Base-by-base conservation (phyloP, 2,113 vertebrate genomes). In the Antennarius striatus region DNA sequence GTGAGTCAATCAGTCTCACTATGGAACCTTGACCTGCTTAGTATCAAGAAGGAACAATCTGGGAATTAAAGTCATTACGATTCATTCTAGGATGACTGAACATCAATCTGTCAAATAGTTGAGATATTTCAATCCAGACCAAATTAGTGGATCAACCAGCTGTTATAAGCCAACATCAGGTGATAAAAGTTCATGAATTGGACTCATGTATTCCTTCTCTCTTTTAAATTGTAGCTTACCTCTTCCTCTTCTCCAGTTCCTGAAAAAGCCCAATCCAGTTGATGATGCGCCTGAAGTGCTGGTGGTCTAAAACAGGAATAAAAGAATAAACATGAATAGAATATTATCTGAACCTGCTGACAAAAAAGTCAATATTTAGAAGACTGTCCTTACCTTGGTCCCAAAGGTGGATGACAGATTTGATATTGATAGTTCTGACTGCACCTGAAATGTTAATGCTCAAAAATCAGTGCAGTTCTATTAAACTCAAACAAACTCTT, bases 221-320 rank as follows among this genome's bases (percentile, higher is more conserved):
- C 32, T 36, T 36, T 3, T 36, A 36, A 36, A 36, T 36, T 36
- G 32, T 36, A 36, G 7, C 7, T 0, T 82, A 85, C 86, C 81
- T 84, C 68, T 63, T 56, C 56, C 56, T 66, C 12, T 50, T 54
- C 42, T 58, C 59, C 32, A n/a, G n/a, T 56, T 73, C 3, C 28
- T 14, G 0, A 78, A 42, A 46, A 83, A 48, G 22, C 13, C 16
- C 43, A 77, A 32, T 65, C 51, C 70, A 66, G 75, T 63, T 47
- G 77, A 73, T 1, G 75, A 74, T 2, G 69, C 56, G 1, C 0
- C 22, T 32, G 67, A 76, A 49, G 29, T 58, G 12, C 61, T 79
- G 40, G 75, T 85, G 60, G 49, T 87, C 85, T 87, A 16, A 53
- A 66, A 62, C 13, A 45, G 43, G 0, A 52, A 12, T 17, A 39